Evolutionary conservation across 2,113 vertebrate species (phyloP).

Genomic region (Microtus oregoni): DNA sequence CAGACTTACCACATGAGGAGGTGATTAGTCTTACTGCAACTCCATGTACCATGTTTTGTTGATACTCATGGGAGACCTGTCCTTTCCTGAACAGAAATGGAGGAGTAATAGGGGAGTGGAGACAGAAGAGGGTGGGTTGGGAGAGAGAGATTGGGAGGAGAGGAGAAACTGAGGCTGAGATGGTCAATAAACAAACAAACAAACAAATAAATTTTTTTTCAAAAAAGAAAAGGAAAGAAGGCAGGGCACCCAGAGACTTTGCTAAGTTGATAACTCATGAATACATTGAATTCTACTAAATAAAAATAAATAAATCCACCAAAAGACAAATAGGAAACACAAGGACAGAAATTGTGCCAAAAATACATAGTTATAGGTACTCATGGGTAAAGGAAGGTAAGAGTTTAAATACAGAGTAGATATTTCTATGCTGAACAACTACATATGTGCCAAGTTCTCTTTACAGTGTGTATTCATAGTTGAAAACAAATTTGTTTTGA

Average conservation of each 20-base stretch:
- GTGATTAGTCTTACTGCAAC: no score
- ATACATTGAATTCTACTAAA: slow-evolving; percentile 6
- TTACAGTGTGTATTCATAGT: slow-evolving; percentile 19
- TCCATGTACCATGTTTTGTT: neutral
- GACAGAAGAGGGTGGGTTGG: neutral
- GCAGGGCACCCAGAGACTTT: neutral
- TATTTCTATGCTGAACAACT: neutral
- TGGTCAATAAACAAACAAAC: neutral
- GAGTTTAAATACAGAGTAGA: neutral
- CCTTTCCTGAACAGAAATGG: neutral
- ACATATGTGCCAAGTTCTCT: neutral
- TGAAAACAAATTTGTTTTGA: slow-evolving; percentile 57
- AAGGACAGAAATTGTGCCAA: neutral
- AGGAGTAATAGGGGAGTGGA: neutral
- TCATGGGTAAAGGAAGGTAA: neutral
- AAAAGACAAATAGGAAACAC: slow-evolving; percentile 30
- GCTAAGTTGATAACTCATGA: neutral
- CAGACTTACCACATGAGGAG: neutral
- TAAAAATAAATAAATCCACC: neutral
- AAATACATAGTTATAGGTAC: neutral
- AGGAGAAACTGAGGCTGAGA: neutral
- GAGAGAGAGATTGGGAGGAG: neutral
- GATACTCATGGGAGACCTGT: neutral
- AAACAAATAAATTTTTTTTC: neutral
- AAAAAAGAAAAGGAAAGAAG: neutral